Conservation (phyloP, 2,888 invertebrate species). For the Sphinx pinastri region DNA sequence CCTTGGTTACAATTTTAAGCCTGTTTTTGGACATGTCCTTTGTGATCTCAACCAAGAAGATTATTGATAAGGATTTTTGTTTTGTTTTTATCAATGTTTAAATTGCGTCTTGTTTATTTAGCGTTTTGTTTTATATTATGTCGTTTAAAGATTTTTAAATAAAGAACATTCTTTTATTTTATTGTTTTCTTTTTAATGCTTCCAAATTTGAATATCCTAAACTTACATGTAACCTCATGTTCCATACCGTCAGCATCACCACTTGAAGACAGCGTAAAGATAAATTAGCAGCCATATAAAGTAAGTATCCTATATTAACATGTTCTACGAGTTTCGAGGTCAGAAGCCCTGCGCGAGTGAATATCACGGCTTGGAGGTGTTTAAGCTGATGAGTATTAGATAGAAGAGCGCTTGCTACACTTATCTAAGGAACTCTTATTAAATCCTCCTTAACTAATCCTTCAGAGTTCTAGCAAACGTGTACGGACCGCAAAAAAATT, state of each 20-base stretch:
- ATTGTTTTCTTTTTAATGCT: no score
- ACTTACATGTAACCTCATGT: neutral
- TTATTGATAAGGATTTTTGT: no score
- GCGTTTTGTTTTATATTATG: no score
- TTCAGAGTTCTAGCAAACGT: conserved; percentile 46
- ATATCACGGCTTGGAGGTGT: conserved; percentile 43
- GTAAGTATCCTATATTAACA: neutral
- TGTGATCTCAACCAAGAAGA: no score
- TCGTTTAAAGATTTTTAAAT: no score
- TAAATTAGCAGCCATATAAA: neutral
- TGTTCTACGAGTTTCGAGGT: neutral
- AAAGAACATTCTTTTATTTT: neutral
- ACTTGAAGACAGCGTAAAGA: no score
- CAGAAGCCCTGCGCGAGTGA: conserved; percentile 25
- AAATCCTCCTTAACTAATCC: conserved; percentile 82
- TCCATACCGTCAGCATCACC: no score
- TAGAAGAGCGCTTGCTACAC: conserved; percentile 68
- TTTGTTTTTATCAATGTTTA: no score
- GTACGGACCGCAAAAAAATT: conserved; percentile 58
- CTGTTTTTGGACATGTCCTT: no score
- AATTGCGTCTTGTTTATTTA: no score
- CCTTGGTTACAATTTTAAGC: no score
- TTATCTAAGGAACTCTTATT: conserved; percentile 81
- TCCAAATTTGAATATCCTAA: neutral
- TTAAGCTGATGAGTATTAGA: conserved; percentile 66